Base-by-base conservation (phyloP, 2,888 invertebrate species). In the Lycaena phlaeas region DNA sequence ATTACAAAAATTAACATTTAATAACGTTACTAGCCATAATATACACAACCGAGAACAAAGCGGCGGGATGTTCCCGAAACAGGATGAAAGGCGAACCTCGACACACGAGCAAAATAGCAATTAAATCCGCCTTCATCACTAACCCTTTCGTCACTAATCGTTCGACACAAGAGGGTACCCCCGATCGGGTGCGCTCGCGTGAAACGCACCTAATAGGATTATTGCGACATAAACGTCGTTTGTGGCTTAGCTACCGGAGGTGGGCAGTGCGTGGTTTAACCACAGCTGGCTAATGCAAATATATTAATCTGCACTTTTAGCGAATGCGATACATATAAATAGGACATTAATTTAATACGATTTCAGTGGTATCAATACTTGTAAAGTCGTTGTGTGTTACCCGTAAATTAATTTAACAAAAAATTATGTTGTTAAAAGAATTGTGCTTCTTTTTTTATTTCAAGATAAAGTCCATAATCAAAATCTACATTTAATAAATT, bases 41-140 rank as follows among this genome's bases (percentile, higher is more conserved):
- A 38, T 15, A 29, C 14, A 40, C 31, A 40, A 26, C 11, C 14
- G 29, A 31, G 22, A 25, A 14, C 36, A 14, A 27, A 29, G 28
- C 25, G 18, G 25, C 17, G 22, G 29, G 22, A 2, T 18, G 5
- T 54, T 29, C 43, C 46, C 45, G 47, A 41, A 51, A 45, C 50
- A 37, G 46, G 50, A 54, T 52, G 49, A 56, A 53, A 49, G 48
- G 46, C 49, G 41, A 44, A 47, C 44, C 49, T 43, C 51, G 48
- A 40, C 40, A 60, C 60, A 56, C 57, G 58, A 54, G 64, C 69
- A 74, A 75, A 76, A 76, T 71, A 69, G 67, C 78, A 78, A 77
- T 78, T 78, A 77, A 70, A 74, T 65, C 64, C 61, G 64, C 68
- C 67, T 69, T 69, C 75, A 76, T 76, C 74, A 75, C 63, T 41